These are phyloP conservation scores for Crocodylus rhombifer DNA, from an alignment of 2,797 vertebrate species.

Conservation along the genomic window DNA sequence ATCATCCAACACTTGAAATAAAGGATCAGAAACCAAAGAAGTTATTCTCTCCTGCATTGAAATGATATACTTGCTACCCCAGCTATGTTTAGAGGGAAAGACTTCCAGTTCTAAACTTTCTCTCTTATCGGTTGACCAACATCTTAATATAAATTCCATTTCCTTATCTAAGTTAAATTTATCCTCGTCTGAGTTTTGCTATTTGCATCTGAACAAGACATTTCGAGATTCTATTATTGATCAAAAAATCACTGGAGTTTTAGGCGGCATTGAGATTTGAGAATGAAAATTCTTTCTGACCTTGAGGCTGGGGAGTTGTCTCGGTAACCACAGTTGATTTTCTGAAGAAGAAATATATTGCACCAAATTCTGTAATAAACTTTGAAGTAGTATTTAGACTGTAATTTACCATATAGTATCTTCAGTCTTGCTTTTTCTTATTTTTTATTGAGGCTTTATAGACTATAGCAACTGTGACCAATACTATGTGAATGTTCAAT, in stretches of 20 bases:
- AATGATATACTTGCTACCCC: not conserved
- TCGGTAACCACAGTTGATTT: no score
- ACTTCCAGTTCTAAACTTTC: not conserved
- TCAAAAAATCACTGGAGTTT: not conserved
- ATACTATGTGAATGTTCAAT: not conserved
- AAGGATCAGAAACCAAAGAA: not conserved
- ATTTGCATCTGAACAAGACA: not conserved
- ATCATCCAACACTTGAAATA: not conserved
- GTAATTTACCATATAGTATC: not conserved
- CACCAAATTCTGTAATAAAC: not conserved
- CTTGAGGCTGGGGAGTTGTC: no score
- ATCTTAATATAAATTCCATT: not conserved
- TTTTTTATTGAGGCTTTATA: not conserved
- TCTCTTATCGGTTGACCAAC: not conserved
- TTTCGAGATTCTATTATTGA: no score
- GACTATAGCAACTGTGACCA: not conserved
- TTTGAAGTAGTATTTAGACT: not conserved
- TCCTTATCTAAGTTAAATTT: not conserved
- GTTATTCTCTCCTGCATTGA: not conserved
- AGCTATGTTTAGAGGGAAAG: not conserved
- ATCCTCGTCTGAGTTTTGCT: not conserved
- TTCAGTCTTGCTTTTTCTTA: not conserved
- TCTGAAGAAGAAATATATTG: no score
- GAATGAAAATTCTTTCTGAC: not conserved
- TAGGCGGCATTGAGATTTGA: not conserved